Base-by-base conservation (phyloP, 2,888 invertebrate genomes). In the Endotricha flammealis region DNA sequence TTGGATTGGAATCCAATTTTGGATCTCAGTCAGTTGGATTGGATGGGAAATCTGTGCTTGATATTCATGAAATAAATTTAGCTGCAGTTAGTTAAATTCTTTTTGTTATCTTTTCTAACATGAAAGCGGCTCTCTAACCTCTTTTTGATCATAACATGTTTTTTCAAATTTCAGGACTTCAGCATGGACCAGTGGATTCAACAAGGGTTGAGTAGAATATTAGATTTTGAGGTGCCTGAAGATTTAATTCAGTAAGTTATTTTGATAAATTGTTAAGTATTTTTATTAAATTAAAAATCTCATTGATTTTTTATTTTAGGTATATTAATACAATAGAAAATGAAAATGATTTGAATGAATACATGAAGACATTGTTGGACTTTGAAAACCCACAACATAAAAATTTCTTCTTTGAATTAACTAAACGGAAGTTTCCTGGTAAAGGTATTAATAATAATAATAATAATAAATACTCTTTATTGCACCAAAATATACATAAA, bases 341-440 rank as follows among this genome's bases (percentile, higher is more conserved):
- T 57, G 90, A 90, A 36, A 80, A 86, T 39, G 95, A 94, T 56
- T 83, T 95, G 30, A 92, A 93, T 51, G 93, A 94, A 40, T 95
- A 95, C 57, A 91, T 95, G 74, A 89, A 88, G 52, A 92, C 92
- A 31, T 79, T 96, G 29, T 64, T 96, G 1, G 91, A 94, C 68
- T 89, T 88, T 43, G 89, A 88, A 33, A 90, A 91, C 51, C 76
- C 89, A 3, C 88, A 90, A 38, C 94, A 95, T 61, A 88, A 89
- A 39, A 78, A 87, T 30, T 94, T 95, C 61, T 85, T 92, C 29
- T 56, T 78, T 4, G 91, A 93, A 45, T 73, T 93, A 12, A 74
- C 86, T 9, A 88, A 88, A 38, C 82, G 79, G 48, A 76, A 88
- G 29, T 88, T 89, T 71, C 86, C 86, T 53, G 41, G 36, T 3